These are phyloP conservation scores for Neodon shergylaensis DNA, from an alignment of 2,113 vertebrate genomes.

Conservation along the genomic window DNA sequence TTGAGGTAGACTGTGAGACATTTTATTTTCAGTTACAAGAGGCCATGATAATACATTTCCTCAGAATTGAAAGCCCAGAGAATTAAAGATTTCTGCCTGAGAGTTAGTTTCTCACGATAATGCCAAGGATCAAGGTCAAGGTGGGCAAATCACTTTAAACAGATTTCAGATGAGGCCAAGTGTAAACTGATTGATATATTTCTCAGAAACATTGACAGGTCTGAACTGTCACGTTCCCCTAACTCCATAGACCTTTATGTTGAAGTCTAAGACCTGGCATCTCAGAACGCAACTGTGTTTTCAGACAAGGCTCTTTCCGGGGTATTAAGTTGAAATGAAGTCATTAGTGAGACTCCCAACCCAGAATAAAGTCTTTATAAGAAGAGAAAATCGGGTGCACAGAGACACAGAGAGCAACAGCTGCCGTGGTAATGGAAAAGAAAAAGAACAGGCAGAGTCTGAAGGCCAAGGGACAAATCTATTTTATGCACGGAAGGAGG, in stretches of 20 bases:
- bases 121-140: neutral
- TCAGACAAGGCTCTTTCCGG: neutral
- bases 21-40: neutral
- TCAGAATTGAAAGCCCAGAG: neutral
- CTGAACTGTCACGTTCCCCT: neutral
- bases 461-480: neutral
- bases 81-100: neutral
- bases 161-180: neutral
- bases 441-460: neutral
- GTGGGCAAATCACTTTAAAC: conserved; percentile 4
- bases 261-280: neutral
- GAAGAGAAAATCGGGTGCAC: neutral
- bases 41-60: neutral
- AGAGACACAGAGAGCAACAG: neutral
- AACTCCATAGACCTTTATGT: neutral
- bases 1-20: neutral
- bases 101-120: conserved; percentile 28
- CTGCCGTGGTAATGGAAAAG: neutral
- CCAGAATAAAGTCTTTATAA: neutral
- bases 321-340: neutral
- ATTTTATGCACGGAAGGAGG: neutral
- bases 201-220: neutral
- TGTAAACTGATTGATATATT: neutral
- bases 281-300: neutral
- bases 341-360: neutral